These are phyloP conservation scores for Podarcis cretensis DNA, from an alignment of 2,113 vertebrate species.

Conservation along the genomic window DNA sequence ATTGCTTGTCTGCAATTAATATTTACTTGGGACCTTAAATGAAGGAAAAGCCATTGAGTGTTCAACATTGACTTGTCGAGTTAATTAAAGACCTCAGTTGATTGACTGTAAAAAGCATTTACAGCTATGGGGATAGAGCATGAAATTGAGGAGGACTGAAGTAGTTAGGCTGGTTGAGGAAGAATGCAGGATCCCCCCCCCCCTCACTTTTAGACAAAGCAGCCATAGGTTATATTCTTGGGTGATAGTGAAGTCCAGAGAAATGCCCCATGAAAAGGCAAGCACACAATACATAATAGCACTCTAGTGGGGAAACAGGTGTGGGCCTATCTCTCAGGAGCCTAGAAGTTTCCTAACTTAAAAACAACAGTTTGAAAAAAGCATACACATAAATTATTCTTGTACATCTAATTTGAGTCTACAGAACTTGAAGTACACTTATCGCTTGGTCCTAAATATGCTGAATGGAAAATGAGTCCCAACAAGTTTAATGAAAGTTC, in stretches of 20 bases:
- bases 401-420: neutral
- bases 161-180: neutral
- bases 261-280: neutral
- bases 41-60: neutral
- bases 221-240: neutral
- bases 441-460: neutral
- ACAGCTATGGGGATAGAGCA: accelerated
- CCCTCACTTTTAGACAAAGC: neutral
- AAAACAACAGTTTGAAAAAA: too few species aligned
- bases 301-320: too few species aligned
- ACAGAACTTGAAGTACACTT: neutral
- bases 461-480: neutral
- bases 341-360: too few species aligned
- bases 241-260: neutral
- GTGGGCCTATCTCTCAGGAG: too few species aligned
- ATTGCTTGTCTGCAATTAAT: neutral
- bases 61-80: accelerated
- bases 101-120: neutral
- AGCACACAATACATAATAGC: neutral
- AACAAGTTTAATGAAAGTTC: neutral
- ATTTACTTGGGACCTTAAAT: neutral
- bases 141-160: neutral
- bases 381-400: neutral
- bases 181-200: neutral
- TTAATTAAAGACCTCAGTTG: neutral